Base-by-base conservation (phyloP, 2,888 invertebrate species). In the Pandemis corylana region DNA sequence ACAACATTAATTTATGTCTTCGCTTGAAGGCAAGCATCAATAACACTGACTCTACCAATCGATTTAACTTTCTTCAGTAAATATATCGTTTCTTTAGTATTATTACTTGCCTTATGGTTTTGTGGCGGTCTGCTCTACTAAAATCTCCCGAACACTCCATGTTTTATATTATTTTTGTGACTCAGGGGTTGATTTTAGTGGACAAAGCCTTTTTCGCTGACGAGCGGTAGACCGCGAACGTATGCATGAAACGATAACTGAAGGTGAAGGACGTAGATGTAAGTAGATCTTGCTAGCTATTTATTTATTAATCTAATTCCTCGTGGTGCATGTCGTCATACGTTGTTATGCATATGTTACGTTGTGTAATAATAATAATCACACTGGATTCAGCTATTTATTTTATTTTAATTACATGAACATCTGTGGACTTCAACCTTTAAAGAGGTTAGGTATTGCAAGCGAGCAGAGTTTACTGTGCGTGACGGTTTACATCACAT, bases 401-500 rank as follows among this genome's bases (percentile, higher is more conserved):
- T n/a, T 65, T 49, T 49, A 49, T 65, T 70, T 51, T 42, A 67
- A 49, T 15, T 51, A n/a, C 42, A 56, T 64, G 36, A 49, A 65
- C 20, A 51, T 66, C 36, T 77, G 76, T 78, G 82, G 36, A 51
- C 49, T 82, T 74, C 76, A 67, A 70, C 72, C 76, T 77, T 78
- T 71, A 76, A 71, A 76, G 71, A 75, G 70, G 65, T 70, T 73
- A 36, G 75, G 78, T 76, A 75, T 76, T 77, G 77, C 79, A 78
- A 75, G 77, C 81, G 80, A 76, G 80, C 80, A 78, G 80, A 80
- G 83, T 81, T 85, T 84, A 83, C 84, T 82, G 83, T 84, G 87
- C 87, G 85, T 86, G 86, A 84, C 86, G 84, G 81, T 85, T 88
- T 87, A 86, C 87, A 84, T 88, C 87, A 87, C 88, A 85, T 86